Evolutionary conservation across 1,140 invertebrate genomes (phyloP).

Genomic region (Tetranychus urticae): DNA sequence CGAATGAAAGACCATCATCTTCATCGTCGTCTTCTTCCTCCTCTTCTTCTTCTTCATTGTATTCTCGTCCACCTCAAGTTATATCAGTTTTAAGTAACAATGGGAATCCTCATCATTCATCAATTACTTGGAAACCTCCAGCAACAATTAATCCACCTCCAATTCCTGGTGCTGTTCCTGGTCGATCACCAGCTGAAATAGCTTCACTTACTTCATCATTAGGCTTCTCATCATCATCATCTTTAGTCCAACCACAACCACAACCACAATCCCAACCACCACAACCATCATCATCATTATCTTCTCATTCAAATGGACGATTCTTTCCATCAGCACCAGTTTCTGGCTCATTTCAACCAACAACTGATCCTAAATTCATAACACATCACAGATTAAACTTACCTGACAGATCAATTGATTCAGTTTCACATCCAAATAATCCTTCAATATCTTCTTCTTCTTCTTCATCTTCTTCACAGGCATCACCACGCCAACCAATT

Average conservation of each 20-base stretch:
- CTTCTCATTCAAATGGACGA: neutral
- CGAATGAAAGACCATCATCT: no score
- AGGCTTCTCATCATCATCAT: neutral
- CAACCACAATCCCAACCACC: neutral
- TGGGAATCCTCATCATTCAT: neutral
- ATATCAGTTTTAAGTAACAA: constrained; percentile 4
- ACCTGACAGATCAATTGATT: neutral
- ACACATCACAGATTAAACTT: neutral
- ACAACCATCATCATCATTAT: neutral
- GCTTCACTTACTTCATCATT: neutral
- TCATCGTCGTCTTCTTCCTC: neutral
- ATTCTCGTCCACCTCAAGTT: constrained; percentile 3
- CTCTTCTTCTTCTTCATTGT: neutral
- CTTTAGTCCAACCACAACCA: neutral
- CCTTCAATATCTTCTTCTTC: neutral
- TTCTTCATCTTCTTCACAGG: neutral
- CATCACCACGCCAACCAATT: neutral
- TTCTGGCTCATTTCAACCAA: neutral
- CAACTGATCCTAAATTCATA: neutral
- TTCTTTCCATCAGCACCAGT: neutral
- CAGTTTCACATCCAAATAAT: neutral
- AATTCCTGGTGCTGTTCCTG: neutral
- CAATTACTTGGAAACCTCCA: constrained; percentile 9
- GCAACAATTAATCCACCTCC: constrained; percentile 2
- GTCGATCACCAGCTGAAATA: neutral